Evolutionary conservation across 2,113 vertebrate species (phyloP), one percentile per base, ranked within the genome.

Genomic region (Thunnus maccoyii): DNA sequence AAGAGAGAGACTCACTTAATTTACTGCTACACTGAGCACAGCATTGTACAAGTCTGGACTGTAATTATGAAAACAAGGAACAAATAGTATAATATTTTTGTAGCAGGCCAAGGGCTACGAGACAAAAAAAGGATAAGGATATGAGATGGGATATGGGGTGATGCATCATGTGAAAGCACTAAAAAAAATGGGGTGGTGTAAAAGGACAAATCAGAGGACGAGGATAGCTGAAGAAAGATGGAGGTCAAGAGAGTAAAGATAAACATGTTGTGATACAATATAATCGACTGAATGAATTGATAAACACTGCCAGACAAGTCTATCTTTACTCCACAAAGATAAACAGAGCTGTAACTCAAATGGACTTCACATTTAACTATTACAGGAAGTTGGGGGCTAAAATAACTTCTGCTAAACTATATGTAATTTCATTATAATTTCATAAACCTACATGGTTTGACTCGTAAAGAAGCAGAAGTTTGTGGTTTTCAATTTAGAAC

Each of bases 11-110:
- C 32, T 84, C 25, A 27, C 60, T 67, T 15, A 58, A 68, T 50
- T 79, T 17, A 50, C 17, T 68, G 50, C 25, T 50, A n/a, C 72
- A 68, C 56, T 68, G 58, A 55, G 66, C 76, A 78, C 17, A 13
- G 36, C 20, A 20, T 16, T 56, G 18, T 54, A 69, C 44, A 76
- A 86, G 72, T 18, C 41, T 46, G 22, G 48, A 70, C 56, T 68
- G 61, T 71, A 81, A 75, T 88, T 88, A 72, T 51, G 30, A 84
- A 78, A 75, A 79, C 22, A 62, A 62, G 54, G 64, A 82, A 82
- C 74, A 79, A 74, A 76, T 52, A 69, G 30, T 46, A 56, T 71
- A 41, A 72, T 79, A 57, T 71, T 82, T 54, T 60, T 41, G 63
- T 12, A 47, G 58, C 18, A 66, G 55, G 48, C 52, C 41, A 51